Conservation (phyloP, 2,888 invertebrate species). For the Tetranychus truncatus region DNA sequence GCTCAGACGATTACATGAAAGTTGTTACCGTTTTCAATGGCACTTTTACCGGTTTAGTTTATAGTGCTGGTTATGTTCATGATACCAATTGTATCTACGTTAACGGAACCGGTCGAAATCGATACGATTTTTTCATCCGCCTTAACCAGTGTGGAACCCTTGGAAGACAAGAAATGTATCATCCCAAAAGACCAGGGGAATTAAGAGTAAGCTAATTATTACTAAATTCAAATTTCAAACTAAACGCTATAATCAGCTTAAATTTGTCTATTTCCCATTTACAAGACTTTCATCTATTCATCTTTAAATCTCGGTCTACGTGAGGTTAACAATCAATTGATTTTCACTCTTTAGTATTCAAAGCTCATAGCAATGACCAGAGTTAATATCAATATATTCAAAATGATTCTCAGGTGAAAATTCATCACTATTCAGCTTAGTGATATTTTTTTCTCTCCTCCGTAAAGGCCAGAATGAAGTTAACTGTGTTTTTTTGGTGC, state of each 20-base stretch:
- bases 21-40: constrained; percentile 80
- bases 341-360: no score
- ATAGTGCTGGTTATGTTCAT: constrained; percentile 80
- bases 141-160: constrained; percentile 76
- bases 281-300: no score
- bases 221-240: no score
- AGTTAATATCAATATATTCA: no score
- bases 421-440: constrained; percentile 3
- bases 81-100: constrained; percentile 87
- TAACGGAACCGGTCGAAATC: constrained; percentile 72
- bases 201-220: constrained; percentile 22
- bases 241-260: no score
- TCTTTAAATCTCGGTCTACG: no score
- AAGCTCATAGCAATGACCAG: no score
- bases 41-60: constrained; percentile 66
- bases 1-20: constrained; percentile 88
- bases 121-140: constrained; percentile 82
- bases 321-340: no score
- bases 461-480: neutral
- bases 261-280: no score
- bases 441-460: neutral
- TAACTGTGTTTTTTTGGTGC: neutral
- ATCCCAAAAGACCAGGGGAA: constrained; percentile 24
- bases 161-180: constrained; percentile 41
- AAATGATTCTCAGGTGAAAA: neutral